These are phyloP conservation scores for Eospalax fontanierii DNA, from an alignment of 2,797 vertebrate species.

Conservation along the genomic window DNA sequence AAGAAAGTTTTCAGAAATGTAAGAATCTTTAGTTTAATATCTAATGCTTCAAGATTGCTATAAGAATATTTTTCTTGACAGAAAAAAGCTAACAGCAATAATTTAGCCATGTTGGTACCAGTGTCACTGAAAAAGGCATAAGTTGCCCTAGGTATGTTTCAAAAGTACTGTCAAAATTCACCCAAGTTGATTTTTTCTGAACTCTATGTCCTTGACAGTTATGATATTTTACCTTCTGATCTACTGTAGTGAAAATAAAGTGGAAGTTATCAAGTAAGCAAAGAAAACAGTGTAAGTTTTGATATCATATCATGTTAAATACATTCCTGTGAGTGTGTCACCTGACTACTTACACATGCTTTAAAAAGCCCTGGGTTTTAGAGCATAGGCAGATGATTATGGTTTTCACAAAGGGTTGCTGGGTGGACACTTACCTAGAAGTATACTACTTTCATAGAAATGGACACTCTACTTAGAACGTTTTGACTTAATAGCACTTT, in stretches of 20 bases:
- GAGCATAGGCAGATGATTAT: not conserved
- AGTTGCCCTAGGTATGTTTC: not conserved
- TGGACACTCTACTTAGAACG: not conserved
- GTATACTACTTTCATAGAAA: not conserved
- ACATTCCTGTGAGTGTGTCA: not conserved
- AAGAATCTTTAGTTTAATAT: slow-evolving; percentile 34
- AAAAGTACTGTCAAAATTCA: not conserved
- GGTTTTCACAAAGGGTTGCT: slow-evolving; percentile 9
- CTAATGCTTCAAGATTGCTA: not conserved
- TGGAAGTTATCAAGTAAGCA: slow-evolving; percentile 28
- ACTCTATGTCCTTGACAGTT: slow-evolving; percentile 8
- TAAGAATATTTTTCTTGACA: slow-evolving; percentile 33
- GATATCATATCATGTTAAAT: slow-evolving; percentile 42
- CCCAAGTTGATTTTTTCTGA: slow-evolving; percentile 6
- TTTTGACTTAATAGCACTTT: slow-evolving; percentile 39
- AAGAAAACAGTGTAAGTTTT: slow-evolving; percentile 23
- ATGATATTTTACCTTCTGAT: slow-evolving; percentile 6
- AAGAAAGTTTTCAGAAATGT: slow-evolving; percentile 15
- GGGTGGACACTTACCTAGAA: not conserved
- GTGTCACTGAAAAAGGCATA: not conserved
- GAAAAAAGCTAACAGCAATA: not conserved
- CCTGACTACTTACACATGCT: slow-evolving; percentile 1
- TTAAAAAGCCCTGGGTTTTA: slow-evolving; percentile 7
- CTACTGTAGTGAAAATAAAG: slow-evolving; percentile 49
- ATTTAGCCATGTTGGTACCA: not conserved